Evolutionary conservation across 1,140 invertebrate species (phyloP).

Genomic region (Heliconius hewitsoni): DNA sequence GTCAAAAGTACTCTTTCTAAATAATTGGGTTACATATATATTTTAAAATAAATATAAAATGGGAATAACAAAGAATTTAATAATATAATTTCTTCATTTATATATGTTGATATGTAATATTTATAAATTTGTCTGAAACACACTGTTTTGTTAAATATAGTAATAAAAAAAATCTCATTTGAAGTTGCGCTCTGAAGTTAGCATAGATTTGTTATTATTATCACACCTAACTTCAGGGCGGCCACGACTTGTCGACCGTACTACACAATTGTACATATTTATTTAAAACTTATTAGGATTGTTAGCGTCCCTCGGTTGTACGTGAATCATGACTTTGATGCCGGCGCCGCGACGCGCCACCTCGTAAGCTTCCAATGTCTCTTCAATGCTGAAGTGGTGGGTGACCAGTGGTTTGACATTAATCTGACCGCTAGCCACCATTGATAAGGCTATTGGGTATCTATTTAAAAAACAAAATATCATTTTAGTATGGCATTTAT

Average conservation of each 20-base stretch:
- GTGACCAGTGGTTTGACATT: constrained; percentile 95
- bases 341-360: constrained; percentile 86
- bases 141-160: too few species aligned
- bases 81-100: neutral
- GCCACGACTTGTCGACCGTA: too few species aligned
- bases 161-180: too few species aligned
- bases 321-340: constrained; percentile 97
- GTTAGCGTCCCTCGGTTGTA: constrained; percentile 82
- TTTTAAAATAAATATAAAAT: too few species aligned
- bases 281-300: constrained; percentile 50
- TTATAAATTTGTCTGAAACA: too few species aligned
- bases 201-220: too few species aligned
- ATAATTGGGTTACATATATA: too few species aligned
- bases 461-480: constrained; percentile 69
- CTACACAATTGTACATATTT: neutral
- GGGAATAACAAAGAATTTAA: too few species aligned
- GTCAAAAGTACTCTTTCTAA: too few species aligned
- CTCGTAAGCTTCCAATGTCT: constrained; percentile 93
- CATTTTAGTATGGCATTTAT: neutral
- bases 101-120: neutral
- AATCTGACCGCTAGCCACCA: constrained; percentile 91
- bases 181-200: too few species aligned
- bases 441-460: constrained; percentile 91
- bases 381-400: constrained; percentile 93
- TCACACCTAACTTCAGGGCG: too few species aligned